These are phyloP conservation scores for Tauraco hartlaubi DNA, from an alignment of 2,797 vertebrate species.

Conservation along the genomic window DNA sequence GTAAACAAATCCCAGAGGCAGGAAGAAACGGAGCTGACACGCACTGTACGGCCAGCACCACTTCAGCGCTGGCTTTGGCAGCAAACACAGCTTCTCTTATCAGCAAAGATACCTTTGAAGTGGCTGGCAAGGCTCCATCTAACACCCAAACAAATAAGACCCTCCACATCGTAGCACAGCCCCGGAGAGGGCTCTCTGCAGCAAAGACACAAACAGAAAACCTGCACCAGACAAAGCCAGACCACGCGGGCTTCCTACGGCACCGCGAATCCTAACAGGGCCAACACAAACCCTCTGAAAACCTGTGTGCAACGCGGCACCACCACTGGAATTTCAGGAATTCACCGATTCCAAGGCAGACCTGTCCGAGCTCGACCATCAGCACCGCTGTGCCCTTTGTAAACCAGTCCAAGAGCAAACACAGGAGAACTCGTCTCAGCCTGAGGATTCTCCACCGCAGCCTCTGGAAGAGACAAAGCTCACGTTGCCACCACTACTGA, in stretches of 20 bases:
- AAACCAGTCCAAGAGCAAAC: not conserved
- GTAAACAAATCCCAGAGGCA: not conserved
- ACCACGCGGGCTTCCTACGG: not conserved
- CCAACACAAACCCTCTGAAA: not conserved
- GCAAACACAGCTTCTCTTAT: slow-evolving; percentile 50
- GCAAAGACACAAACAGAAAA: not conserved
- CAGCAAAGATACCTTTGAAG: slow-evolving; percentile 64
- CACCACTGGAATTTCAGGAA: not conserved
- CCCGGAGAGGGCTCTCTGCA: slow-evolving; percentile 53
- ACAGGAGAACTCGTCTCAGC: not conserved
- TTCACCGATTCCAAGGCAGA: not conserved
- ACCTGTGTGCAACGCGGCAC: not conserved
- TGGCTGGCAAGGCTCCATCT: slow-evolving; percentile 51
- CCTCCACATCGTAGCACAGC: slow-evolving; percentile 36
- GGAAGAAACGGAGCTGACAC: not conserved
- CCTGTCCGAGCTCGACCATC: not conserved
- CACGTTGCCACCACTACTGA: not conserved
- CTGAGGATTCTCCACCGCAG: not conserved
- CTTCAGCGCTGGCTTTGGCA: slow-evolving; percentile 50
- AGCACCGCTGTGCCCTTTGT: not conserved
- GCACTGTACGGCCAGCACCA: not conserved
- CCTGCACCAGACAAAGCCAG: not conserved
- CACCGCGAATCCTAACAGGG: not conserved
- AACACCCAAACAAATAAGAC: slow-evolving; percentile 22
- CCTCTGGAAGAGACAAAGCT: not conserved